Percentiles rank a stretch among this genome's conserved stretches.
phyloP scores from a whole-genome alignment of 2,888 invertebrate species.

The Fabriciana adippe region DNA sequence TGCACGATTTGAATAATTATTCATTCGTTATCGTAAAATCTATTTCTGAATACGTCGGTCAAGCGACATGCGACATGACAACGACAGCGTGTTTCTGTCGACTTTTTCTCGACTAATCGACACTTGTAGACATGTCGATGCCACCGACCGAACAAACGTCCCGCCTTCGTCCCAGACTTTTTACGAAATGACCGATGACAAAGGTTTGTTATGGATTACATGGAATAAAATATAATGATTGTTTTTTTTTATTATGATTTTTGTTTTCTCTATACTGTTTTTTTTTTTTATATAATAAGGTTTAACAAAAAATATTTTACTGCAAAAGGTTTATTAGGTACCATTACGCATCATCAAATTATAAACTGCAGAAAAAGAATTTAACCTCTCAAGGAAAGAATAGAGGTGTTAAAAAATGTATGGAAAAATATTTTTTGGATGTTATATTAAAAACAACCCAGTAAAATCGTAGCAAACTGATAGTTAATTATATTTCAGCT shows the following conservation, averaged over 20 bases:
- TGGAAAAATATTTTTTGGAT: too few relatives aligned
- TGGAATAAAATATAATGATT: slow-evolving; percentile 29
- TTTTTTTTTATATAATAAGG: too few relatives aligned
- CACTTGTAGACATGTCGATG: slow-evolving; percentile 52
- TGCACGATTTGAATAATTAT: slow-evolving; percentile 61
- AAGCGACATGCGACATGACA: slow-evolving; percentile 58
- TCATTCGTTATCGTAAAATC: slow-evolving; percentile 65
- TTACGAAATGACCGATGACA: slow-evolving; percentile 46
- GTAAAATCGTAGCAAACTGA: too few relatives aligned
- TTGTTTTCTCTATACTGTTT: background rate
- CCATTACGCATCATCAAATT: too few relatives aligned
- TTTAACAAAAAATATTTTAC: too few relatives aligned
- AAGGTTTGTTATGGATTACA: slow-evolving; percentile 47
- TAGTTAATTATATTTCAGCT: too few relatives aligned
- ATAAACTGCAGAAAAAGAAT: too few relatives aligned
- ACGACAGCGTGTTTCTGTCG: slow-evolving; percentile 63
- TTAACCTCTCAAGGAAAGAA: too few relatives aligned
- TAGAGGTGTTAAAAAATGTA: too few relatives aligned
- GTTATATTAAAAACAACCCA: too few relatives aligned
- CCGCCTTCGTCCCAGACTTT: slow-evolving; percentile 44
- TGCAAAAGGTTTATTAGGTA: too few relatives aligned
- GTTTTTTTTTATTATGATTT: background rate
- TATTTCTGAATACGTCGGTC: slow-evolving; percentile 56
- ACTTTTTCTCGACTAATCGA: slow-evolving; percentile 72
- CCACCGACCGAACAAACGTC: slow-evolving; percentile 56